Conservation (phyloP, 2,797 vertebrate species). For the Sebastes taczanowskii region DNA sequence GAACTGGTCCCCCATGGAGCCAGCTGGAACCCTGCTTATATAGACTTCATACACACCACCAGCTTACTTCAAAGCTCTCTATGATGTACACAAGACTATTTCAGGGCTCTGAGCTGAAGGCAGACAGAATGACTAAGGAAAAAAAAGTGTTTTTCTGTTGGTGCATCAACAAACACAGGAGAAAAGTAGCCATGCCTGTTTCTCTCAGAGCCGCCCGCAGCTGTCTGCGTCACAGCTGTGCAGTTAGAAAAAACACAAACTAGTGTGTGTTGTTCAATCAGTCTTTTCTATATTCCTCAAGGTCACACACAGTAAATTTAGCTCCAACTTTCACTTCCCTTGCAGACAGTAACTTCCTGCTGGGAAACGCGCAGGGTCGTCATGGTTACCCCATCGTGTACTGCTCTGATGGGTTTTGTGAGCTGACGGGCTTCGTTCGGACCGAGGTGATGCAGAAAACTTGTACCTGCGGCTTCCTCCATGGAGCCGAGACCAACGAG, state of each 20-base stretch:
- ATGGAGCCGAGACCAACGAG: conserved; percentile 89
- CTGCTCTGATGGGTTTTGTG: conserved; percentile 96
- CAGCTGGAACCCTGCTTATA: conserved; percentile 10
- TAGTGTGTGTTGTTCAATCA: background rate
- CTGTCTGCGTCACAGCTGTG: background rate
- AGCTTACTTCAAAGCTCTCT: conserved; percentile 46
- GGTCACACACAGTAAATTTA: background rate
- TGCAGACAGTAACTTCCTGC: conserved; percentile 96
- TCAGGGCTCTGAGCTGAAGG: background rate
- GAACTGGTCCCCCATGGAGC: conserved; percentile 9
- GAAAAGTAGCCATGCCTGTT: background rate
- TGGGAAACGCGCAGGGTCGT: conserved; percentile 92
- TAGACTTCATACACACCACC: conserved; percentile 26
- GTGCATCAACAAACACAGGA: background rate
- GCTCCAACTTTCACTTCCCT: background rate
- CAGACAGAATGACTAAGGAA: conserved; percentile 11
- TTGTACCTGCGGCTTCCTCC: conserved; percentile 92
- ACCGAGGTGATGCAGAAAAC: conserved; percentile 97
- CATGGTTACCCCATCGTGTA: conserved; percentile 93
- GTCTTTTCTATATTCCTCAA: background rate
- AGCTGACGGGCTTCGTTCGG: conserved; percentile 90
- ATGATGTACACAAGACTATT: conserved; percentile 22
- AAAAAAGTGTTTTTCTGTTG: background rate
- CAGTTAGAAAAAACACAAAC: background rate
- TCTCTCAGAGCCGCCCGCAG: background rate